Evolutionary conservation across 2,888 invertebrate genomes (phyloP).

Genomic region (Amiota minor): DNA sequence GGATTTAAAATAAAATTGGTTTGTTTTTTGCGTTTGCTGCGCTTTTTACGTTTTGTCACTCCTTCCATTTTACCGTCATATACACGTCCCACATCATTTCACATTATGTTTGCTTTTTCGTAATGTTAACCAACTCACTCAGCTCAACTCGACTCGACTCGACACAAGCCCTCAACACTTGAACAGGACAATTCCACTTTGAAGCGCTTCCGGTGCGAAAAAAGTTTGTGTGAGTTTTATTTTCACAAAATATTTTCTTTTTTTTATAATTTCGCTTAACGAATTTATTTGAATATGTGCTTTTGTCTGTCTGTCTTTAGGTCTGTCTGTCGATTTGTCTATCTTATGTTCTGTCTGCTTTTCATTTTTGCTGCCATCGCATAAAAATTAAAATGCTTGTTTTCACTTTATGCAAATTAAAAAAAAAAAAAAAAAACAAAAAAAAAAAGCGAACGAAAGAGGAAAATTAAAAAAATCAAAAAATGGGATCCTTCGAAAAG

Average conservation of each 20-base stretch:
- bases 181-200: slow-evolving; percentile 27
- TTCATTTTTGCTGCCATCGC: slow-evolving; percentile 54
- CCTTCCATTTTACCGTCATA: slow-evolving; percentile 1
- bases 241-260: slow-evolving; percentile 46
- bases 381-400: slow-evolving; percentile 70
- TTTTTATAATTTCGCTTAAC: slow-evolving; percentile 42
- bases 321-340: background rate
- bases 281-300: slow-evolving; percentile 39
- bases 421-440: slow-evolving; percentile 48
- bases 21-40: slow-evolving; percentile 54
- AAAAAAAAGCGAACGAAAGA: slow-evolving; percentile 41
- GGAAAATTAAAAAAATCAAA: slow-evolving; percentile 19
- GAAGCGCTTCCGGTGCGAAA: slow-evolving; percentile 40
- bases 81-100: background rate
- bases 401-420: slow-evolving; percentile 71
- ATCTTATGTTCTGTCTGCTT: slow-evolving; percentile 50
- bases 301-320: slow-evolving; percentile 29
- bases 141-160: slow-evolving; percentile 48
- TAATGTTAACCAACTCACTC: background rate
- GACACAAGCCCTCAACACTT: slow-evolving; percentile 41
- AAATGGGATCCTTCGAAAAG: slow-evolving; percentile 7
- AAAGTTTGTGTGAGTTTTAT: slow-evolving; percentile 62
- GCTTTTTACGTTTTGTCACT: slow-evolving; percentile 3
- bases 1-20: slow-evolving; percentile 70
- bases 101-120: background rate